Conservation (phyloP, 1,140 invertebrate species). For the Sesamia nonagrioides region DNA sequence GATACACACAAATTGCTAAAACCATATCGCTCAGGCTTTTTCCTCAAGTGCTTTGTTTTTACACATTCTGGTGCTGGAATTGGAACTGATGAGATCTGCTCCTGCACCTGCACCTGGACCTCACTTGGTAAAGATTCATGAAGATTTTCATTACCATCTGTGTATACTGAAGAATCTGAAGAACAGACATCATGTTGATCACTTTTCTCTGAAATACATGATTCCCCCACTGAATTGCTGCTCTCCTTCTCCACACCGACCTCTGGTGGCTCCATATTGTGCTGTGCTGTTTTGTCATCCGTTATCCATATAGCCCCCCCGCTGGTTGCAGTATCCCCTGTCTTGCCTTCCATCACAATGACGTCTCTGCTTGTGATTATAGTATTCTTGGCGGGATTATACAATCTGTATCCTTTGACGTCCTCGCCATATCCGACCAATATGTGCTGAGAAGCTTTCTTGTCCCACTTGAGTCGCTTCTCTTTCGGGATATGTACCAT, state of each 20-base stretch:
- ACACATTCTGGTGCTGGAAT: not conserved
- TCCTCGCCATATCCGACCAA: constrained; percentile 57
- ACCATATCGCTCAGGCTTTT: not conserved
- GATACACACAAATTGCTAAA: not conserved
- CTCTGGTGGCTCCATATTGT: too few relatives aligned
- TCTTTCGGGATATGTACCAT: constrained; percentile 56
- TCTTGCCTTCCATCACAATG: constrained; percentile 49
- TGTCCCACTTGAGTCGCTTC: constrained; percentile 55
- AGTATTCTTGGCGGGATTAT: constrained; percentile 37
- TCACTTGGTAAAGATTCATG: not conserved
- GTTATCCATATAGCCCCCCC: constrained; percentile 36
- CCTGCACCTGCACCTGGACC: not conserved
- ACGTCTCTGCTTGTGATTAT: constrained; percentile 54
- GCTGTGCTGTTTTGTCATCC: constrained; percentile 10
- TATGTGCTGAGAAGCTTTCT: constrained; percentile 48
- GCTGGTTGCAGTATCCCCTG: constrained; percentile 30
- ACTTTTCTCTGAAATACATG: not conserved
- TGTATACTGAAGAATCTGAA: not conserved
- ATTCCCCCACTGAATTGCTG: not conserved
- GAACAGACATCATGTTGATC: not conserved
- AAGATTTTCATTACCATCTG: not conserved
- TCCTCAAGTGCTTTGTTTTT: not conserved
- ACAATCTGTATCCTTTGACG: constrained; percentile 51
- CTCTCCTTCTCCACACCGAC: not conserved
- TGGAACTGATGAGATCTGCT: not conserved